Conservation (phyloP, 2,888 invertebrate species). For the Hypercompe scribonia region DNA sequence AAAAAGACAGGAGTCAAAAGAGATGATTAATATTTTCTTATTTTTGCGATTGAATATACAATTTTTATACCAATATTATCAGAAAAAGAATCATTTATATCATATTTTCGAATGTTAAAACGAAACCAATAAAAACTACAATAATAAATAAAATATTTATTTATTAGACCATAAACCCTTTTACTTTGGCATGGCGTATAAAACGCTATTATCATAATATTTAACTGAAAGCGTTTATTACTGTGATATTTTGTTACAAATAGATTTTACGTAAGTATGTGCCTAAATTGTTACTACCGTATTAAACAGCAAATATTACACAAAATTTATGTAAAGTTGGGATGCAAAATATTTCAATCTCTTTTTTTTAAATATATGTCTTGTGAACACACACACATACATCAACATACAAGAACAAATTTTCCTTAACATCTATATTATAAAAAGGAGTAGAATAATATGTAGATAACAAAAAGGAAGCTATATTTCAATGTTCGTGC, state of each 20-base stretch:
- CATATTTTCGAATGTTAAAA: background rate
- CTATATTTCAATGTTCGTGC: slow-evolving; percentile 38
- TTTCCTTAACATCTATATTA: slow-evolving; percentile 9
- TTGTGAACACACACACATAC: slow-evolving; percentile 3
- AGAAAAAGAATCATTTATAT: background rate
- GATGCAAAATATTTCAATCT: background rate
- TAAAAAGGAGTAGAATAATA: slow-evolving; percentile 29
- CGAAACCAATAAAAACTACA: background rate
- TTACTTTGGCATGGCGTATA: background rate
- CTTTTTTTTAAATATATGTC: background rate
- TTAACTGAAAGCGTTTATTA: background rate
- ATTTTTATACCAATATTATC: background rate
- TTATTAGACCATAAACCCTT: background rate
- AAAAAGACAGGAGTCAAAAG: slow-evolving; percentile 40
- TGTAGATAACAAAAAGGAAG: slow-evolving; percentile 33
- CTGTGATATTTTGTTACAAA: background rate
- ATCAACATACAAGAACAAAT: slow-evolving; percentile 13
- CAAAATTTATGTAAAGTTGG: background rate
- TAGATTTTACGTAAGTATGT: background rate
- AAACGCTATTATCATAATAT: background rate
- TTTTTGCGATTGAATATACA: slow-evolving; percentile 3
- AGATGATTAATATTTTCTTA: background rate
- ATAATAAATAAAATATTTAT: background rate
- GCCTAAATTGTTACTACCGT: background rate
- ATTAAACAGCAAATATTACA: background rate